Conservation (phyloP, 1,140 invertebrate genomes). For the Anagrus nilaparvatae region DNA sequence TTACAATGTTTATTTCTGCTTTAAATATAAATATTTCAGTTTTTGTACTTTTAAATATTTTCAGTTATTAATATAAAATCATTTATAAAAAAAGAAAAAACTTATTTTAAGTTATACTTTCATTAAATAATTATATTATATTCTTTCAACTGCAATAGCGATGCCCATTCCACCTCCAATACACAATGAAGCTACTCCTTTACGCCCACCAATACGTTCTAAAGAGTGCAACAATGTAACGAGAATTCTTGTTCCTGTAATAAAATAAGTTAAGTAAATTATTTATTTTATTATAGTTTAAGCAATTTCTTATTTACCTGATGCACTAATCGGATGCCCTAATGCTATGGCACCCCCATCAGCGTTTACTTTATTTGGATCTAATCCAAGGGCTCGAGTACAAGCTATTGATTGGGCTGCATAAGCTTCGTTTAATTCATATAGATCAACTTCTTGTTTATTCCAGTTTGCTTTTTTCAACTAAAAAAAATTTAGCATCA, state of each 20-base stretch:
- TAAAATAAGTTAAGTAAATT: too few relatives aligned
- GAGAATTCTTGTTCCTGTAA: conserved; percentile 62
- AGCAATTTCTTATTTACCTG: conserved; percentile 47
- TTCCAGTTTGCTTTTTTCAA: conserved; percentile 66
- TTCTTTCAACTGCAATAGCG: conserved; percentile 66
- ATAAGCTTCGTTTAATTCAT: conserved; percentile 84
- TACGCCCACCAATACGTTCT: conserved; percentile 49
- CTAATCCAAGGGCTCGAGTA: conserved; percentile 52
- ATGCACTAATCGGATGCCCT: conserved; percentile 85
- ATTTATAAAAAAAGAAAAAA: too few relatives aligned
- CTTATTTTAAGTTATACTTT: too few relatives aligned
- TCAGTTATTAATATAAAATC: too few relatives aligned
- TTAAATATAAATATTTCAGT: too few relatives aligned
- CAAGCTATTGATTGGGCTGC: conserved; percentile 65
- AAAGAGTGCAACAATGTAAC: conserved; percentile 64
- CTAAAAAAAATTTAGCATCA: conserved; percentile 41
- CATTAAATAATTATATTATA: too few relatives aligned
- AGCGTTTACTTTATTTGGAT: conserved; percentile 66
- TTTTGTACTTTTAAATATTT: too few relatives aligned
- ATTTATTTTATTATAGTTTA: too few relatives aligned
- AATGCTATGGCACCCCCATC: conserved; percentile 81
- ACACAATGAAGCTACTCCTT: conserved; percentile 74
- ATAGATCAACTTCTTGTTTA: conserved; percentile 75
- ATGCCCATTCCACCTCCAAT: conserved; percentile 92
- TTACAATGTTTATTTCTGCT: too few relatives aligned